Base-by-base conservation (phyloP, 2,113 vertebrate genomes). In the Hydropotes inermis region DNA sequence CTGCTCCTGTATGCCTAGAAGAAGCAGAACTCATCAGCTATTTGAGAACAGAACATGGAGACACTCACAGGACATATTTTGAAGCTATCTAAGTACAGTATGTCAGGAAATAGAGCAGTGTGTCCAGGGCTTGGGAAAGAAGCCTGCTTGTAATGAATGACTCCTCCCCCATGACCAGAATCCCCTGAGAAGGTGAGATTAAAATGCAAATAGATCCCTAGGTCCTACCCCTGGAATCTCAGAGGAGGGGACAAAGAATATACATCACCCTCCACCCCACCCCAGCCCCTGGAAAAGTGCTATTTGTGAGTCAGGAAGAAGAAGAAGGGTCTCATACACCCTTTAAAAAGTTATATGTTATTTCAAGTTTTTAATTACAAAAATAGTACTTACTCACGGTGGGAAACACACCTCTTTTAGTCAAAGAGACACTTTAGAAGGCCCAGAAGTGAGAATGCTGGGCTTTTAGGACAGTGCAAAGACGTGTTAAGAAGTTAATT, bases 401-500 rank as follows among this genome's bases (percentile, higher is more conserved):
- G 87, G 74, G 52, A 96, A 96, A 67, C 45, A 88, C 43, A 91
- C 36, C 33, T 91, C 67, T 82, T 92, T 94, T 50, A 91, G 90
- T 17, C 95, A 94, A 91, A 96, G 84, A 97, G 54, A 94, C 81
- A 91, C 91, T 91, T 93, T 23, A 88, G 54, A 88, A 93, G 81
- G 15, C 64, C 92, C 27, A 61, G 67, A 94, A 84, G 23, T 5
- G 21, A 47, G 89, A 96, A 97, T 89, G 21, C 58, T 67, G 76
- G 89, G 94, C 60, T 96, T 89, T 91, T 23, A 97, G 61, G 86
- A 43, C 28, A 28, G 15, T 85, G 60, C 55, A 74, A 47, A 95
- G 50, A 96, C 45, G 94, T 97, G 94, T 95, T 95, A 98, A 91
- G 82, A 74, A 97, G 85, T 92, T 97, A 98, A 98, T 98, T 98